phyloP scores from a whole-genome alignment of 2,113 vertebrate species.

The Zosterops borbonicus region DNA sequence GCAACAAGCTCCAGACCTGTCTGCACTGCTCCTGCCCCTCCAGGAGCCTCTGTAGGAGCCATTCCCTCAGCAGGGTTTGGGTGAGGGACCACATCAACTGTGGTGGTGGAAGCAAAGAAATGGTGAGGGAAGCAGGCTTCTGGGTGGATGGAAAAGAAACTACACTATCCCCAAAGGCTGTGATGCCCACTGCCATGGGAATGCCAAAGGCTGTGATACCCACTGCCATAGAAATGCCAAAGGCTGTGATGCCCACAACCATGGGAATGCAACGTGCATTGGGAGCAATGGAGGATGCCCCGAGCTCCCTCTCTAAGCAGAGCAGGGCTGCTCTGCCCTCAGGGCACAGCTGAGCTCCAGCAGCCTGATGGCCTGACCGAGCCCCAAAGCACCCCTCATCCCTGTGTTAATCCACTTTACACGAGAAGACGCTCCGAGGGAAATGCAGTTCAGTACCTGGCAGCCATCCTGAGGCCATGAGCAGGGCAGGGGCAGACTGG shows the following conservation, averaged over 20 bases:
- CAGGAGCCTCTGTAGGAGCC: background rate
- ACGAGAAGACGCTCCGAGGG: background rate
- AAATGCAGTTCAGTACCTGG: background rate
- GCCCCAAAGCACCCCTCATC: background rate
- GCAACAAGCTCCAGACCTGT: background rate
- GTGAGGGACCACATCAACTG: background rate
- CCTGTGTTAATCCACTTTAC: background rate
- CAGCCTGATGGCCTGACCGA: background rate
- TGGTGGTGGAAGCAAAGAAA: background rate
- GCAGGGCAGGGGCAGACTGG: fast-evolving
- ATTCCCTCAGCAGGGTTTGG: background rate
- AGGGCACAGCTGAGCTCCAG: background rate
- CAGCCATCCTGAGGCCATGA: background rate
- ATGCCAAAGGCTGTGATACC: background rate
- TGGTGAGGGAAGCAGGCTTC: background rate
- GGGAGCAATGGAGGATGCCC: background rate
- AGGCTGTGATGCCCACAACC: too few relatives aligned
- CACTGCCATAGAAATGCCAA: background rate
- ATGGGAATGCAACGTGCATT: background rate
- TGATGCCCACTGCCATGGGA: background rate
- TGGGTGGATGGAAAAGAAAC: background rate
- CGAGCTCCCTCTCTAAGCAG: background rate
- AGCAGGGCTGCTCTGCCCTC: background rate
- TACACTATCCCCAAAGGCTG: background rate
- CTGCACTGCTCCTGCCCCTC: background rate